A percentile compares a stretch with the other conserved stretches of the same genome.
These are phyloP conservation scores for Fukomys damarensis DNA, from an alignment of 2,113 vertebrate genomes.

Conservation along the genomic window DNA sequence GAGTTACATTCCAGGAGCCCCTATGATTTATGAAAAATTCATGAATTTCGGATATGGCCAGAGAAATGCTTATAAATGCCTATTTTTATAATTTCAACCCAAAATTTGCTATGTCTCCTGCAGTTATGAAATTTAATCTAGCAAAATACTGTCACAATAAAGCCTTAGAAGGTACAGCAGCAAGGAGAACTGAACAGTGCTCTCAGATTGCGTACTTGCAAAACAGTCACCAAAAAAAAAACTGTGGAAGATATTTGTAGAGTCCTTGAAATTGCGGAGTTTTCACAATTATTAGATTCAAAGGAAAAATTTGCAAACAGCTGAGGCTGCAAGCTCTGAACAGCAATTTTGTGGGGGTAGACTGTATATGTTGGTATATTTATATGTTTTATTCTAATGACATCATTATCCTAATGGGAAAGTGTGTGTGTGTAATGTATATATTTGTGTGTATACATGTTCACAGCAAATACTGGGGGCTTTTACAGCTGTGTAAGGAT, in stretches of 20 bases:
- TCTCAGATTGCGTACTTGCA: neutral
- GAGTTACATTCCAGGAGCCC: neutral
- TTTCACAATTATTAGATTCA: neutral
- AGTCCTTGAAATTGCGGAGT: neutral
- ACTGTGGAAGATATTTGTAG: neutral
- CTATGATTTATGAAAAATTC: neutral
- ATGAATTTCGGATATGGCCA: neutral
- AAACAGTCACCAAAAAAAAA: neutral
- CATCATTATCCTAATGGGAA: neutral
- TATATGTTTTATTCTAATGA: neutral
- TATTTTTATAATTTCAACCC: neutral
- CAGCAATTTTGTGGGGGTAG: neutral
- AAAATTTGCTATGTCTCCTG: neutral
- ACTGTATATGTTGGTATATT: neutral
- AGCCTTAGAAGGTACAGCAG: neutral
- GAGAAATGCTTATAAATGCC: neutral
- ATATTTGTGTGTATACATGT: neutral
- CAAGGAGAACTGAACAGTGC: neutral
- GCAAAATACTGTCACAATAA: neutral
- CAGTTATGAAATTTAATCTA: neutral
- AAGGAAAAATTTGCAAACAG: neutral
- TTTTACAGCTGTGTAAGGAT: neutral
- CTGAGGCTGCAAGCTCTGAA: neutral
- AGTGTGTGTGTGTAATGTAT: neutral
- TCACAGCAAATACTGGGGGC: slow-evolving; percentile 33